Evolutionary conservation across 2,797 vertebrate genomes (phyloP).

Genomic region (Pseudomugil tenellus): DNA sequence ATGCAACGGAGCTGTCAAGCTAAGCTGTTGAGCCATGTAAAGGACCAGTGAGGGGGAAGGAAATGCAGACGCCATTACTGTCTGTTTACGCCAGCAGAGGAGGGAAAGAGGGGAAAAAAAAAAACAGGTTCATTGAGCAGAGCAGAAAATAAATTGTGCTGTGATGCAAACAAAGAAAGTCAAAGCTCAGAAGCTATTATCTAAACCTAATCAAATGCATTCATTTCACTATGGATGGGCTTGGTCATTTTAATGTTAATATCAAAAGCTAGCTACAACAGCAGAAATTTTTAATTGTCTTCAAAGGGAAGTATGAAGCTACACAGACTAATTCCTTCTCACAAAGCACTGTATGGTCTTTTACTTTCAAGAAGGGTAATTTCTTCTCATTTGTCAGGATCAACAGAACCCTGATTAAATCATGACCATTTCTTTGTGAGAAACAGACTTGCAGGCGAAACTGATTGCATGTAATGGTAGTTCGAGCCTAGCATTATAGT

Average conservation of each 20-base stretch:
- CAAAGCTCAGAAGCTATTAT: constrained; percentile 38
- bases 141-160: constrained; percentile 56
- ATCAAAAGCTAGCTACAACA: constrained; percentile 15
- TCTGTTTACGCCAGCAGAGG: constrained; percentile 73
- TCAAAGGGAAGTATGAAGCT: background rate
- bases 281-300: background rate
- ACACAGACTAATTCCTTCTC: constrained; percentile 21
- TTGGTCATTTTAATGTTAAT: constrained; percentile 24
- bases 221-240: constrained; percentile 31
- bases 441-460: constrained; percentile 37
- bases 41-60: constrained; percentile 75
- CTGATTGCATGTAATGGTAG: constrained; percentile 57
- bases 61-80: constrained; percentile 72
- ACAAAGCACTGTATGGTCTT: constrained; percentile 14
- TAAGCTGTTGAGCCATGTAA: constrained; percentile 75
- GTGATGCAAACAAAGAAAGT: constrained; percentile 61
- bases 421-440: constrained; percentile 37
- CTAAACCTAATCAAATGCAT: constrained; percentile 48
- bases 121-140: constrained; percentile 65
- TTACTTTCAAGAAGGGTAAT: constrained; percentile 33
- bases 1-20: constrained; percentile 71
- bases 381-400: constrained; percentile 43
- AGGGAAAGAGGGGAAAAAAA: constrained; percentile 25
- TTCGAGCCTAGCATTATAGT: constrained; percentile 15
- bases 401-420: constrained; percentile 43